Base-by-base conservation (phyloP, 2,113 vertebrate genomes). In the Chloropsis cyanopogon region DNA sequence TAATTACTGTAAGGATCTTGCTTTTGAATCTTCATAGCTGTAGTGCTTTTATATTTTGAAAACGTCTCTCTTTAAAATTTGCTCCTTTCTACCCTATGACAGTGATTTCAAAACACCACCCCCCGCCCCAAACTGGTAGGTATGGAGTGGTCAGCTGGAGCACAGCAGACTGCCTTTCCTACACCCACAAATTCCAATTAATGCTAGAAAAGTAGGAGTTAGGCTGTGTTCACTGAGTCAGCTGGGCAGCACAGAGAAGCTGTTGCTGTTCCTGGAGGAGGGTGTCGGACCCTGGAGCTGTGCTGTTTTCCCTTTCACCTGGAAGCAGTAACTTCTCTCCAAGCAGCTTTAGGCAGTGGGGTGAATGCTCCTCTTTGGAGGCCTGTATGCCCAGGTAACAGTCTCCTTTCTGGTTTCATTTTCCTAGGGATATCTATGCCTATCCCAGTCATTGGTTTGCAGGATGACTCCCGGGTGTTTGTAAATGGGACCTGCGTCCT, bases 391-490 rank as follows among this genome's bases (percentile, higher is more conserved):
- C 12, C 26, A 41, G 16, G 21, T 92, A 72, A 91, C 56, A 2
- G 1, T 46, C 31, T 83, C 44, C 79, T 82, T 86, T 92, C 23
- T 78, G 39, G 76, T 80, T 49, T 81, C 50, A 11, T 88, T 94
- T 35, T 61, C 84, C 28, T 54, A 99, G 99, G 99, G 12, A 98
- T 99, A 47, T 99, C 99, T 11, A 97, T 98, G 98, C 99, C 99
- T 12, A 99, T 99, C 96, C 99, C 99, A 0, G 99, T 99, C 94
- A 99, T 99, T 41, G 99, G 99, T 94, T 98, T 99, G 96, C 98
- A 98, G 94, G 98, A 99, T 49, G 98, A 99, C 96, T 97, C 98
- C 90, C 98, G 99, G 82, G 99, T 99, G 88, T 99, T 99, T 11
- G 97, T 99, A 70, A 99, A 99, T 3, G 98, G 98, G 41, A 99